phyloP scores from a whole-genome alignment of 1,140 invertebrate species.

The Drosophila navojoa region DNA sequence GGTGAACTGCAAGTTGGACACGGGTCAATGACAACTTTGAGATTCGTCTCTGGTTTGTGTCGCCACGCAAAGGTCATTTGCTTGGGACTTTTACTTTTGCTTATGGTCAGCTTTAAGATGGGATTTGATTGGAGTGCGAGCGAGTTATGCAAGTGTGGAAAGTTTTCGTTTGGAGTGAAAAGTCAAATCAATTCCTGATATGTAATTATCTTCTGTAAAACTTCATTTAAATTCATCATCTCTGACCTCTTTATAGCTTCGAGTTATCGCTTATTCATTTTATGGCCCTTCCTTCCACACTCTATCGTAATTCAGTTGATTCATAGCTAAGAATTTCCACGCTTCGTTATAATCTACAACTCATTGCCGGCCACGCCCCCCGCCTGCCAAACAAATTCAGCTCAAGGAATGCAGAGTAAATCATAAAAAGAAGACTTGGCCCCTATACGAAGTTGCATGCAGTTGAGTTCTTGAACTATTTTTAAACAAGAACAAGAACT shows the following conservation, averaged over 20 bases:
- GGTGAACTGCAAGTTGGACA: slow-evolving; percentile 16
- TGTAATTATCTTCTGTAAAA: no score
- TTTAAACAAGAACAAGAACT: slow-evolving; percentile 34
- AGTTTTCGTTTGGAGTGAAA: not conserved
- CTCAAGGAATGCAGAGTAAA: slow-evolving; percentile 32
- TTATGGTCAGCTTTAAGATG: not conserved
- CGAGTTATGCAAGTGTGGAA: slow-evolving; percentile 15
- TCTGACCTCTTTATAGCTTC: not conserved
- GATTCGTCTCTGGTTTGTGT: not conserved
- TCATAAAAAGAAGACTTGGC: slow-evolving; percentile 23
- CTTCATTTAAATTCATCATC: not conserved
- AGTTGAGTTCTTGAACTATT: slow-evolving; percentile 40
- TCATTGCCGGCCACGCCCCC: slow-evolving; percentile 19
- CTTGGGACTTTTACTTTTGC: slow-evolving; percentile 11
- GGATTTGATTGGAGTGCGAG: not conserved
- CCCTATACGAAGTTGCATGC: slow-evolving; percentile 7
- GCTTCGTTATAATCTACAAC: slow-evolving; percentile 13
- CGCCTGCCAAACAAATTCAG: slow-evolving; percentile 1
- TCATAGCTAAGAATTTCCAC: slow-evolving; percentile 24
- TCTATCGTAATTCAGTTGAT: slow-evolving; percentile 10
- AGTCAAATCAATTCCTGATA: no score
- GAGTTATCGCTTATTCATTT: not conserved
- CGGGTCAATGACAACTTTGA: slow-evolving; percentile 17
- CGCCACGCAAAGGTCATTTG: slow-evolving; percentile 15
- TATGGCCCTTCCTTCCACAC: not conserved